Conservation (phyloP, 2,888 invertebrate species). For the Rhorus exstirpatorius region DNA sequence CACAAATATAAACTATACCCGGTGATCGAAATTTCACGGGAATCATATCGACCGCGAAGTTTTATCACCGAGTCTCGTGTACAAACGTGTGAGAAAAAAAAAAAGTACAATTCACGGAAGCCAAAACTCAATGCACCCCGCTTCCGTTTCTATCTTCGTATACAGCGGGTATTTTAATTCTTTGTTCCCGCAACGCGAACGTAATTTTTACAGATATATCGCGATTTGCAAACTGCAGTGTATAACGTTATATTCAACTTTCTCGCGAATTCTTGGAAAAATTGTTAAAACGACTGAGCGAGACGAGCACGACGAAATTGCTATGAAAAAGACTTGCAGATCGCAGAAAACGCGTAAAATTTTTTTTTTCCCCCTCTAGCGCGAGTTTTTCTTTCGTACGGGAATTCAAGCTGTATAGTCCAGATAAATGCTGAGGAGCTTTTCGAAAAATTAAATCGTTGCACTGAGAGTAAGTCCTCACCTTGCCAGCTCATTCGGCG, state of each 20-base stretch:
- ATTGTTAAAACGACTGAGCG: slow-evolving; percentile 1
- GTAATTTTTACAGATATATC: slow-evolving; percentile 23
- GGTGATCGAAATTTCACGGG: slow-evolving; percentile 47
- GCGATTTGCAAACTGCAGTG: background rate
- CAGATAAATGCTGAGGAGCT: too few species aligned
- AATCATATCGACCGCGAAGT: slow-evolving; percentile 47
- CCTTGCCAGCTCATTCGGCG: too few species aligned
- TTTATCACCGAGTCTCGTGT: slow-evolving; percentile 29
- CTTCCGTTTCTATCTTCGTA: background rate
- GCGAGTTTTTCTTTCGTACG: too few species aligned
- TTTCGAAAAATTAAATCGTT: too few species aligned
- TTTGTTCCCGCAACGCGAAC: slow-evolving; percentile 20
- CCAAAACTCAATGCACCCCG: background rate
- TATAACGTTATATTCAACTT: slow-evolving; percentile 46
- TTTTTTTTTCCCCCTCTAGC: too few species aligned
- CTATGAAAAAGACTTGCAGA: background rate
- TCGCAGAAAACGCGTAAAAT: background rate
- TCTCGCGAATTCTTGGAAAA: slow-evolving; percentile 53
- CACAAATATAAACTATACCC: slow-evolving; percentile 30
- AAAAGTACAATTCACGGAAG: background rate
- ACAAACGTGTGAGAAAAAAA: slow-evolving; percentile 36
- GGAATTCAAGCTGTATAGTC: too few species aligned
- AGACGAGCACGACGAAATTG: background rate
- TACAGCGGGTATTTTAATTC: background rate
- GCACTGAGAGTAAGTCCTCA: too few species aligned